Conservation (phyloP, 1,140 invertebrate genomes). For the Leptopilina clavipes region DNA sequence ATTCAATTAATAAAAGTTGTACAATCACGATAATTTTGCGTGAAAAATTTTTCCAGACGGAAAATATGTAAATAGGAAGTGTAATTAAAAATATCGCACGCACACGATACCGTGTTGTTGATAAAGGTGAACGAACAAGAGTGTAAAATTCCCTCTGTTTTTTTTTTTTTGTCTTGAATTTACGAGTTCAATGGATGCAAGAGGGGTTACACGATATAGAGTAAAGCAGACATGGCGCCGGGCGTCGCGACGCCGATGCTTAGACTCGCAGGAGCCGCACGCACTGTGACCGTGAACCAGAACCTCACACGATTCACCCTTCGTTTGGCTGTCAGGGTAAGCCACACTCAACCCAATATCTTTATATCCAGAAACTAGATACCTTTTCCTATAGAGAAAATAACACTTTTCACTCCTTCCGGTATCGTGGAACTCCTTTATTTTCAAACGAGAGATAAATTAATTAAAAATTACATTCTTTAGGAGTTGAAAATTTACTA, state of each 20-base stretch:
- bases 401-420: too few relatives aligned
- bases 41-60: too few relatives aligned
- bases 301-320: slow-evolving; percentile 31
- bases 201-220: slow-evolving; percentile 30
- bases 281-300: slow-evolving; percentile 67
- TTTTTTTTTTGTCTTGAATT: slow-evolving; percentile 39
- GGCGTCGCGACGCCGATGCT: slow-evolving; percentile 61
- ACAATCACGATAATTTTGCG: too few relatives aligned
- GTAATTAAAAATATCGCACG: too few relatives aligned
- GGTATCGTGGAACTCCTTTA: too few relatives aligned
- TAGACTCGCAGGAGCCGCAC: slow-evolving; percentile 66
- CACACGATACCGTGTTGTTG: slow-evolving; percentile 24
- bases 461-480: too few relatives aligned
- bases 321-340: not conserved
- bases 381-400: not conserved
- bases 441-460: too few relatives aligned
- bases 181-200: slow-evolving; percentile 39
- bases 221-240: slow-evolving; percentile 60
- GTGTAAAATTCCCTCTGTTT: not conserved
- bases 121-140: slow-evolving; percentile 58
- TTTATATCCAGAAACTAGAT: not conserved
- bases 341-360: not conserved
- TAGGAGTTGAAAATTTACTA: too few relatives aligned
- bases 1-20: too few relatives aligned
- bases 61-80: too few relatives aligned